Conservation (phyloP, 2,888 invertebrate species). For the Alsophila aescularia region DNA sequence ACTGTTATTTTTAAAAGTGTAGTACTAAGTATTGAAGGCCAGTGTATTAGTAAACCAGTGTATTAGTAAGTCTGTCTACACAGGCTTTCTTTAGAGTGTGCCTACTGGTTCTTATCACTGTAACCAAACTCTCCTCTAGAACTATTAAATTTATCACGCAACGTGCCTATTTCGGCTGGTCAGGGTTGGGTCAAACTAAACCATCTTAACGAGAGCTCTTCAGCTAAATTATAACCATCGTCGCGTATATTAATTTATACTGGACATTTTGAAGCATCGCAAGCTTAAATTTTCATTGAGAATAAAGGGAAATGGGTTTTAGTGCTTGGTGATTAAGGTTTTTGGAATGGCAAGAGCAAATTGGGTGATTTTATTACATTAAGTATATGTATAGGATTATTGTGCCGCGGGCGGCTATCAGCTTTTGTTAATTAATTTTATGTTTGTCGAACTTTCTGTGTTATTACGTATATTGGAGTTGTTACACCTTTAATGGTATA, state of each 20-base stretch:
- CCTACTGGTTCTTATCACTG: slow-evolving; percentile 1
- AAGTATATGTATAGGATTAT: slow-evolving; percentile 30
- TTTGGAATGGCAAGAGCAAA: slow-evolving; percentile 16
- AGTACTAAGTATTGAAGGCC: too few species aligned
- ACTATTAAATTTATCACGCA: slow-evolving; percentile 65
- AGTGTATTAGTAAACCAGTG: too few species aligned
- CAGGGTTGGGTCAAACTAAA: slow-evolving; percentile 60
- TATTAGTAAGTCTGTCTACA: too few species aligned
- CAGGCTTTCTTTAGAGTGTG: neutral
- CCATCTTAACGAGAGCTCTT: slow-evolving; percentile 42
- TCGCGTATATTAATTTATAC: slow-evolving; percentile 37
- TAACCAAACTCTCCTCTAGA: slow-evolving; percentile 33
- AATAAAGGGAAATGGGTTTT: slow-evolving; percentile 49
- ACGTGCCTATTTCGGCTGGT: slow-evolving; percentile 68
- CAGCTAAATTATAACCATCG: slow-evolving; percentile 4
- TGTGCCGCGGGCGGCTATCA: slow-evolving; percentile 28
- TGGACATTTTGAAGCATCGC: slow-evolving; percentile 33
- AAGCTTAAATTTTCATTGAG: slow-evolving; percentile 37
- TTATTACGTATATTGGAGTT: slow-evolving; percentile 4
- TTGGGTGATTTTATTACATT: slow-evolving; percentile 28
- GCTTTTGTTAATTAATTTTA: slow-evolving; percentile 38
- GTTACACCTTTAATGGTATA: neutral
- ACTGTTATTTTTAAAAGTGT: too few species aligned
- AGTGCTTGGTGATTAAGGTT: slow-evolving; percentile 37
- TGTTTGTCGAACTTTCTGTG: slow-evolving; percentile 32